phyloP scores from a whole-genome alignment of 2,888 invertebrate genomes.

The Zelleria hepariella region DNA sequence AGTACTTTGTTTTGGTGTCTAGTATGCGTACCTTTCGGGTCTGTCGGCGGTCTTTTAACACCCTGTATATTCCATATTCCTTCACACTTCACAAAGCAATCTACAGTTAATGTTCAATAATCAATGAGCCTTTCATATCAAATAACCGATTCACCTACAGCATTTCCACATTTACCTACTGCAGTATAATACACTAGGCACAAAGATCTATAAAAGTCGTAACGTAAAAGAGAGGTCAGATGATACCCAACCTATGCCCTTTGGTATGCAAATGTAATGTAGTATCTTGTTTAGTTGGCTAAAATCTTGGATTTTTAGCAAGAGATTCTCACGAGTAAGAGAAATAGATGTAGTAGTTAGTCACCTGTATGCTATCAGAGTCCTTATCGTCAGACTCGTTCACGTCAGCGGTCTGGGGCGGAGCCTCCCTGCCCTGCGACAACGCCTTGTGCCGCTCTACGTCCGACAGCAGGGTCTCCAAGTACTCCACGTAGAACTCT shows the following conservation, averaged over 20 bases:
- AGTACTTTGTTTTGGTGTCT: too few relatives aligned
- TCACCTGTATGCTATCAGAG: slow-evolving; percentile 63
- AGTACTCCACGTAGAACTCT: slow-evolving; percentile 90
- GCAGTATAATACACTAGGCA: too few relatives aligned
- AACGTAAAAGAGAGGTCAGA: too few relatives aligned
- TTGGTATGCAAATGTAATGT: too few relatives aligned
- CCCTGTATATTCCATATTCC: slow-evolving; percentile 15
- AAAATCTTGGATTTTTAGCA: too few relatives aligned
- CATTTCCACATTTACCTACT: too few relatives aligned
- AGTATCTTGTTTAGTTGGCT: background rate
- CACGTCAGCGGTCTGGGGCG: slow-evolving; percentile 61
- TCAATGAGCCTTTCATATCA: slow-evolving; percentile 9
- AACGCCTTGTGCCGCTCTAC: slow-evolving; percentile 85
- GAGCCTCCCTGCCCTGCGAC: slow-evolving; percentile 57
- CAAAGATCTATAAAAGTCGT: too few relatives aligned
- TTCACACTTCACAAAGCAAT: slow-evolving; percentile 39
- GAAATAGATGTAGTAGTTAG: slow-evolving; percentile 5
- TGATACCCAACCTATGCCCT: too few relatives aligned
- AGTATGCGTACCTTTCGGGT: too few relatives aligned
- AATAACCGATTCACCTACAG: too few relatives aligned
- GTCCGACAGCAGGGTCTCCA: slow-evolving; percentile 87
- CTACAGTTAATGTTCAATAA: slow-evolving; percentile 36
- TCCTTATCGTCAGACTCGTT: slow-evolving; percentile 56
- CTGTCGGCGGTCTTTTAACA: too few relatives aligned
- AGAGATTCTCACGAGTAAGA: slow-evolving; percentile 8